A percentile compares a stretch with the other conserved stretches of the same genome.
Conservation (phyloP, 2,888 invertebrate species). For the Limnephilus rhombicus region DNA sequence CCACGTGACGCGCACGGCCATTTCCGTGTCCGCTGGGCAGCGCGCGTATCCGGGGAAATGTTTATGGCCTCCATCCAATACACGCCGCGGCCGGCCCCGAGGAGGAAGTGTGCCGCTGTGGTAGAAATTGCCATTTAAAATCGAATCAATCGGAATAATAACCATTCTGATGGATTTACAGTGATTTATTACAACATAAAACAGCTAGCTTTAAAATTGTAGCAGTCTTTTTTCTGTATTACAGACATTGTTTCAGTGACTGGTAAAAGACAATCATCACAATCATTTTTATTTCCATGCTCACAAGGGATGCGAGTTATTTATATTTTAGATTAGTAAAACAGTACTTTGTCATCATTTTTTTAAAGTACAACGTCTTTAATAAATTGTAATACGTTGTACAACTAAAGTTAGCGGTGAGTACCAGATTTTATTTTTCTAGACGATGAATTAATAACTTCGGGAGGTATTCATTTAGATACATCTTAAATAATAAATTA, state of each 20-base stretch:
- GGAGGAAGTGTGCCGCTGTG: conserved; percentile 10
- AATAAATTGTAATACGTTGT: too few species aligned
- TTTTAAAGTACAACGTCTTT: too few species aligned
- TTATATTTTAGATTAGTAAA: too few species aligned
- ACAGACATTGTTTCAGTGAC: neutral
- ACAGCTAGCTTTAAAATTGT: neutral
- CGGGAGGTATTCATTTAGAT: too few species aligned
- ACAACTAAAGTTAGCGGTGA: too few species aligned
- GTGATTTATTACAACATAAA: neutral
- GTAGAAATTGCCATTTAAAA: conserved; percentile 7
- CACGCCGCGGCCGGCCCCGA: neutral
- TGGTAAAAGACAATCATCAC: too few species aligned
- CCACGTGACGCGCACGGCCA: conserved; percentile 53
- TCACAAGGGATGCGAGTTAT: too few species aligned
- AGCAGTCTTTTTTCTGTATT: neutral
- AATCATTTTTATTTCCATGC: too few species aligned
- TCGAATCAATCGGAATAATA: conserved; percentile 32
- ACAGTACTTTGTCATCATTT: too few species aligned
- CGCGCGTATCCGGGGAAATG: conserved; percentile 38
- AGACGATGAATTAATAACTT: too few species aligned
- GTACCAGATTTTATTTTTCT: too few species aligned
- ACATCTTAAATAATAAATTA: too few species aligned
- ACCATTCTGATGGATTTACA: neutral
- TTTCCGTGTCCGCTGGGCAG: conserved; percentile 48
- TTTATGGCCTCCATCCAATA: conserved; percentile 18